Conservation (phyloP, 53 echinoderm and acorn worm genomes). For the Luidia sarsii region DNA sequence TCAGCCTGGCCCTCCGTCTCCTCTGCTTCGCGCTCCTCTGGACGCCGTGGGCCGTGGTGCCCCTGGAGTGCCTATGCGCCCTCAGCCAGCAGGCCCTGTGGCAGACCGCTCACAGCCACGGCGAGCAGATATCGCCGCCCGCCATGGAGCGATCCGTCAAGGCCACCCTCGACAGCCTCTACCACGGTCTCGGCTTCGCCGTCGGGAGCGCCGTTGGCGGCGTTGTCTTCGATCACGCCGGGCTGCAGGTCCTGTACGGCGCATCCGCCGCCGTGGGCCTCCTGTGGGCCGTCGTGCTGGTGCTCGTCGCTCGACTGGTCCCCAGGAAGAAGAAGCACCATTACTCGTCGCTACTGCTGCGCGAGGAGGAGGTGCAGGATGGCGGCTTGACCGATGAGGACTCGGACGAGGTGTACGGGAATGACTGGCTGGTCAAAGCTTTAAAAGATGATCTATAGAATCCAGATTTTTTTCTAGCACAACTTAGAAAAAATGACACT, state of each 20-base stretch:
- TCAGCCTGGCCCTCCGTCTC: conserved; percentile 60
- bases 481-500: not conserved
- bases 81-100: conserved; percentile 74
- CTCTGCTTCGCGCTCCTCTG: conserved; percentile 78
- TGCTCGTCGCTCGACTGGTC: conserved; percentile 59
- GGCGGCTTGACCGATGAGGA: conserved; percentile 41
- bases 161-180: conserved; percentile 64
- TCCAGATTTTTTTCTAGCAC: not conserved
- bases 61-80: conserved; percentile 70
- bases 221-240: conserved; percentile 60
- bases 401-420: conserved; percentile 60
- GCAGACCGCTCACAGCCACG: conserved; percentile 60
- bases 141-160: conserved; percentile 73
- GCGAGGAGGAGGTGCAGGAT: conserved; percentile 51
- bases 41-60: conserved; percentile 87
- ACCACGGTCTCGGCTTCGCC: conserved; percentile 72
- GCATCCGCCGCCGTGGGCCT: conserved; percentile 63
- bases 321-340: conserved; percentile 82
- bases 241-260: conserved; percentile 65
- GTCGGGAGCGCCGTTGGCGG: conserved; percentile 72
- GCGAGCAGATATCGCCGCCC: conserved; percentile 86
- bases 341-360: conserved; percentile 81
- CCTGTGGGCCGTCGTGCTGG: conserved; percentile 64
- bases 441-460: conserved; percentile 63
- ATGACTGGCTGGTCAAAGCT: conserved; percentile 88